A percentile compares a stretch with the other conserved stretches of the same genome.
phyloP scores from a whole-genome alignment of 2,888 invertebrate species.

The Metacarcinus magister region DNA sequence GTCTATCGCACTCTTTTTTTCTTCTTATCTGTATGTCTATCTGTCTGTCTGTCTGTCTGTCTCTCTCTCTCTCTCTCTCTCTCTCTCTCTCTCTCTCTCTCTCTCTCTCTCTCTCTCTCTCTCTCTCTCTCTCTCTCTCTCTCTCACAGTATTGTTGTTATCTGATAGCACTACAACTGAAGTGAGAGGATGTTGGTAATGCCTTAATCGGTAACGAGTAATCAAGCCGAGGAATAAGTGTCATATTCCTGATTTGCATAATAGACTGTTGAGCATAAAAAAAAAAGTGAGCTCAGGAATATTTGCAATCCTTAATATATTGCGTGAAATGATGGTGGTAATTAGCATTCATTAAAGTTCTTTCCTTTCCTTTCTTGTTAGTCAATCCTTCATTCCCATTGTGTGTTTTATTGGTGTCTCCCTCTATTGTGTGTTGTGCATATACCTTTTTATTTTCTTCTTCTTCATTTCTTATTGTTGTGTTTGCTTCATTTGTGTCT shows the following conservation, averaged over 20 bases:
- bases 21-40: background rate
- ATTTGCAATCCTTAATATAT: background rate
- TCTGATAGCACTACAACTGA: background rate
- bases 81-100: background rate
- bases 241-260: background rate
- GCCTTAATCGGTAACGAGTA: background rate
- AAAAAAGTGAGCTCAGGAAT: background rate
- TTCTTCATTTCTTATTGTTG: background rate
- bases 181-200: background rate
- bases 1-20: background rate
- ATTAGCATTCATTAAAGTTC: background rate
- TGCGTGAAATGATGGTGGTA: background rate
- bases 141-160: background rate
- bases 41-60: background rate
- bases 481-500: background rate
- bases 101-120: too few relatives aligned
- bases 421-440: background rate
- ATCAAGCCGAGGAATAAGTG: background rate
- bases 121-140: background rate
- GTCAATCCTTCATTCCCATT: background rate
- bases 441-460: background rate
- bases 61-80: background rate
- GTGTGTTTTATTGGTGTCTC: background rate
- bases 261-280: background rate
- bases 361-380: background rate